A percentile compares a stretch with the other conserved stretches of the same genome.
These are phyloP conservation scores for Distichodus sexfasciatus DNA, from an alignment of 2,797 vertebrate genomes.

Conservation along the genomic window DNA sequence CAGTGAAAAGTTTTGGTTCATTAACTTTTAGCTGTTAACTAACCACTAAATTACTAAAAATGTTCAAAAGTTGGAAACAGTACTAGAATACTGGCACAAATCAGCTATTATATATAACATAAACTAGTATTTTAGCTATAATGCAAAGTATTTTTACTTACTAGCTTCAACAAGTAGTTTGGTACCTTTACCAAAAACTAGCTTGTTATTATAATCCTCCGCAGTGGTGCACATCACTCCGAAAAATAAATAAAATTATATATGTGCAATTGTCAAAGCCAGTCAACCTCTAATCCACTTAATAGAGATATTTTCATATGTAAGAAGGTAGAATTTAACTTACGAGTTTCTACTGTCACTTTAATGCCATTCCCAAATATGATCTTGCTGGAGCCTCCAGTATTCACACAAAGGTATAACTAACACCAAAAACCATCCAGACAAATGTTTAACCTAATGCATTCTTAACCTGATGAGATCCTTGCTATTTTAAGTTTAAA, in stretches of 20 bases:
- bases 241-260: no score
- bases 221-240: conserved; percentile 23
- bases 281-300: no score
- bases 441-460: no score
- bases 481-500: no score
- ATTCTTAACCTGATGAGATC: no score
- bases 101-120: no score
- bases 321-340: conserved; percentile 22
- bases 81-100: no score
- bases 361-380: conserved; percentile 41
- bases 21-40: conserved; percentile 42
- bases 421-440: conserved; percentile 28
- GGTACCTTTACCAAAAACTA: conserved; percentile 46
- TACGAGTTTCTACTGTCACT: conserved; percentile 40
- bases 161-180: conserved; percentile 36
- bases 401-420: conserved; percentile 25
- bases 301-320: no score
- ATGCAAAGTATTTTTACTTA: conserved; percentile 29
- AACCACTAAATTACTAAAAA: no score
- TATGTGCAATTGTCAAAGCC: no score
- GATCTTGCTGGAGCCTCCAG: conserved; percentile 11
- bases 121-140: no score
- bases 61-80: no score
- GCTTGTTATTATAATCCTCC: conserved; percentile 8
- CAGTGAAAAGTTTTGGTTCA: conserved; percentile 57